A percentile compares a stretch with the other conserved stretches of the same genome.
phyloP scores from a whole-genome alignment of 2,113 vertebrate species.

The Sisor rabdophorus region DNA sequence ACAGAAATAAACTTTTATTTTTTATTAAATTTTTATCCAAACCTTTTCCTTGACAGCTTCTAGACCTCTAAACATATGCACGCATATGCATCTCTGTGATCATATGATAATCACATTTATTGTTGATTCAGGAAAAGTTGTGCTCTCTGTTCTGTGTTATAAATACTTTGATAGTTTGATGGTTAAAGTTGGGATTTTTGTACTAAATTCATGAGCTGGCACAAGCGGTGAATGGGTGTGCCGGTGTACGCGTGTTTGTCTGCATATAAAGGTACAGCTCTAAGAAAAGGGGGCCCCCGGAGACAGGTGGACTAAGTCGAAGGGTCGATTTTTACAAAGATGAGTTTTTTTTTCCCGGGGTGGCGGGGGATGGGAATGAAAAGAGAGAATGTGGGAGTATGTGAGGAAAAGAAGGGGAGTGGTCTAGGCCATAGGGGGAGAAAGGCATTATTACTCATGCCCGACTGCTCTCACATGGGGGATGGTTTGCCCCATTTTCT shows the following conservation, averaged over 20 bases:
- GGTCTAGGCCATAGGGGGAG: constrained; percentile 44
- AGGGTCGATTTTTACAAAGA: constrained; percentile 37
- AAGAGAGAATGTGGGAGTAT: constrained; percentile 23
- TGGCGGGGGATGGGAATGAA: constrained; percentile 37
- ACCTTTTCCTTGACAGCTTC: background rate
- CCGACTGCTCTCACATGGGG: constrained; percentile 47
- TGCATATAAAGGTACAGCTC: constrained; percentile 15
- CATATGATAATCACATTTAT: background rate
- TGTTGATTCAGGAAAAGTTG: background rate
- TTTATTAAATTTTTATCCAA: background rate
- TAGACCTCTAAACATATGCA: background rate
- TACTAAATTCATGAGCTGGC: constrained; percentile 5
- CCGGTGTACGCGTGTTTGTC: constrained; percentile 4
- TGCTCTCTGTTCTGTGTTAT: background rate
- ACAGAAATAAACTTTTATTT: background rate
- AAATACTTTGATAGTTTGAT: background rate
- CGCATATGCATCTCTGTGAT: background rate
- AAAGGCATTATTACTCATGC: constrained; percentile 53
- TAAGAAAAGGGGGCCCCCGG: constrained; percentile 22
- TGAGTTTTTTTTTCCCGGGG: constrained; percentile 32
- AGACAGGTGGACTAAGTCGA: constrained; percentile 41
- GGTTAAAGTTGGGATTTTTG: constrained; percentile 5
- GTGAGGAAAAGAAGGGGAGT: constrained; percentile 28
- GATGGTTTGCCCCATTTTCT: constrained; percentile 36
- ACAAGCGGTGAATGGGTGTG: background rate